A percentile compares a stretch with the other conserved stretches of the same genome.
Evolutionary conservation across 2,113 vertebrate species (phyloP).

Genomic region (Ceratotherium simum): DNA sequence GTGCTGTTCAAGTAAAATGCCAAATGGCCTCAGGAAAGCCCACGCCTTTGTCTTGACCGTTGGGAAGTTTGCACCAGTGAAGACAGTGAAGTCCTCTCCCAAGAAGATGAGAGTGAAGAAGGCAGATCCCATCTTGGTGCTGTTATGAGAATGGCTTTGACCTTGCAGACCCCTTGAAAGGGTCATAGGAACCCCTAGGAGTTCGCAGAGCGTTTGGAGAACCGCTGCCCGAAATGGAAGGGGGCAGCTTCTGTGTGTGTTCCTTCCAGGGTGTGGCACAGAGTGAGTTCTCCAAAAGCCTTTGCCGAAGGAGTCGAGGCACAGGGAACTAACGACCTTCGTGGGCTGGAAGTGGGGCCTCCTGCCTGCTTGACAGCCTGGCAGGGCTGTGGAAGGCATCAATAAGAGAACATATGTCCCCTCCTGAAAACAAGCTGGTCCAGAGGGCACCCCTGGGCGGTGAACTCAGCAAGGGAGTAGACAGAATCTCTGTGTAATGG

Average conservation of each 20-base stretch:
- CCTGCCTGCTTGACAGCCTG: rapidly evolving
- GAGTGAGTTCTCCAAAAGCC: too few relatives aligned
- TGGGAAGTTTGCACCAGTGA: background rate
- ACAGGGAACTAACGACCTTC: too few relatives aligned
- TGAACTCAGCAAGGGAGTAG: background rate
- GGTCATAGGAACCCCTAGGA: background rate
- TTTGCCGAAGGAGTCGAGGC: rapidly evolving
- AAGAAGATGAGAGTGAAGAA: background rate
- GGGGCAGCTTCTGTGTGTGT: rapidly evolving
- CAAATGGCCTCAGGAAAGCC: background rate
- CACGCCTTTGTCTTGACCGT: background rate
- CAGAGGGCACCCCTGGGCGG: background rate
- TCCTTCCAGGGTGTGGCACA: background rate
- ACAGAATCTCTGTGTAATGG: rapidly evolving
- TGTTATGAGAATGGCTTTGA: background rate
- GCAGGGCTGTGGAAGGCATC: background rate
- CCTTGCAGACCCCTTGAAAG: background rate
- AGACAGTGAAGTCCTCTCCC: rapidly evolving
- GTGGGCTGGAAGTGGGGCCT: background rate
- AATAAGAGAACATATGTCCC: rapidly evolving
- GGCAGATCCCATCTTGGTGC: background rate
- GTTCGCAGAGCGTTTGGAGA: background rate
- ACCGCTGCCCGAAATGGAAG: rapidly evolving
- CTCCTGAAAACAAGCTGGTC: background rate
- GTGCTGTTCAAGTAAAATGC: background rate